phyloP scores from a whole-genome alignment of 53 echinoderm and acorn worm genomes.

The Arbacia lixula region DNA sequence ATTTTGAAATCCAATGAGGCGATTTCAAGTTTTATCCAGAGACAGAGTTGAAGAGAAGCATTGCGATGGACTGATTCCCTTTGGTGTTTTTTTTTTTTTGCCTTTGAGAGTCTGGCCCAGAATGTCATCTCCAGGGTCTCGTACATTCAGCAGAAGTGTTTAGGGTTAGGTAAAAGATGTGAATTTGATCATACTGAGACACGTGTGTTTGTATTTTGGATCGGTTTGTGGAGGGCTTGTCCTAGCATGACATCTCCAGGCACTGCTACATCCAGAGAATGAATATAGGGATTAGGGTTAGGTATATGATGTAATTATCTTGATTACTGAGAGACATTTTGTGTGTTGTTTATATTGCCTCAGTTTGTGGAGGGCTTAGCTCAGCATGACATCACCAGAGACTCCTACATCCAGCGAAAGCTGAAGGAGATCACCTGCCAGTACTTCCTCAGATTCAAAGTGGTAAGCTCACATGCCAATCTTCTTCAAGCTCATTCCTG shows the following conservation, averaged over 20 bases:
- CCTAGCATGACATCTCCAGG: slow-evolving; percentile 58
- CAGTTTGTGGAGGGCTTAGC: slow-evolving; percentile 90
- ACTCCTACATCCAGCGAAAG: slow-evolving; percentile 81
- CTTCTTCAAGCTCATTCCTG: neutral
- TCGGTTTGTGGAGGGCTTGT: slow-evolving; percentile 81
- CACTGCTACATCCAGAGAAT: slow-evolving; percentile 72
- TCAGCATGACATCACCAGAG: slow-evolving; percentile 71
- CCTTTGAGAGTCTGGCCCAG: slow-evolving; percentile 65
- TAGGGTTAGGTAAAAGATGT: too few species aligned
- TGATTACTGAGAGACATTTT: neutral
- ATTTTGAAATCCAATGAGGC: too few species aligned
- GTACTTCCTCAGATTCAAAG: slow-evolving; percentile 81
- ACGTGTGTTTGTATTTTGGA: too few species aligned
- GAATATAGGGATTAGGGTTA: slow-evolving; percentile 65
- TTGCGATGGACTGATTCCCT: too few species aligned
- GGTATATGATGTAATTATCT: slow-evolving; percentile 26
- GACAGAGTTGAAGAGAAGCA: too few species aligned
- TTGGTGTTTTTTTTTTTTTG: too few species aligned
- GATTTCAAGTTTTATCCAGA: too few species aligned
- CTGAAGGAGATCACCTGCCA: slow-evolving; percentile 82
- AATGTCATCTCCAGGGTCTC: slow-evolving; percentile 64
- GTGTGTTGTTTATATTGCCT: neutral
- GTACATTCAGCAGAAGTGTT: slow-evolving; percentile 71
- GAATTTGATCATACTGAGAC: too few species aligned
- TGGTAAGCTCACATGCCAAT: slow-evolving; percentile 51